Percentiles rank a stretch among this genome's conserved stretches.
phyloP scores from a whole-genome alignment of 2,113 vertebrate species.

The Glaucomys volans region DNA sequence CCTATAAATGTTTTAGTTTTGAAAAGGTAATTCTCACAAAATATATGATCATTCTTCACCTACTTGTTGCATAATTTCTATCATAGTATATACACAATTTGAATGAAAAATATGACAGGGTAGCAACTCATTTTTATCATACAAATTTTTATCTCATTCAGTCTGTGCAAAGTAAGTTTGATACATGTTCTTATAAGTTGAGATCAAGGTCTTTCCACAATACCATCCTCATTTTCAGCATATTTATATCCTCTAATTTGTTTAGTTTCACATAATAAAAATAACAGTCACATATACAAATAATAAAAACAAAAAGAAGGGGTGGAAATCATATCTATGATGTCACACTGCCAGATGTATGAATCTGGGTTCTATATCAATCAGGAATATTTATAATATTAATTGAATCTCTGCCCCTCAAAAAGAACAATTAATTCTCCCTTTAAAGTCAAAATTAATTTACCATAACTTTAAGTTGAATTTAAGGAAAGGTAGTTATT shows the following conservation, averaged over 20 bases:
- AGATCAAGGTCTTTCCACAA: neutral
- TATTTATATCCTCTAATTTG: neutral
- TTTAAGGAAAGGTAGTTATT: neutral
- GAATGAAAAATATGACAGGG: neutral
- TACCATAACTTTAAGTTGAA: neutral
- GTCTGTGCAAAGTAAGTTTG: neutral
- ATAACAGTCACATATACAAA: neutral
- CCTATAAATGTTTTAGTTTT: neutral
- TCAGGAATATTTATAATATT: slow-evolving; percentile 62
- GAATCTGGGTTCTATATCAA: slow-evolving; percentile 25
- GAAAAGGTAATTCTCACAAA: neutral
- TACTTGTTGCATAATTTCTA: neutral
- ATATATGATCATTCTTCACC: neutral
- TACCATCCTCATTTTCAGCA: neutral
- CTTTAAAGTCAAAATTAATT: neutral
- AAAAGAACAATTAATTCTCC: neutral
- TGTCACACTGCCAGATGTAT: slow-evolving; percentile 42
- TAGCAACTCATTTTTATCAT: neutral
- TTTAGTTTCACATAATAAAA: neutral
- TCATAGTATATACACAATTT: neutral
- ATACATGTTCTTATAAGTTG: too few species aligned
- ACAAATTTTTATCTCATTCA: neutral
- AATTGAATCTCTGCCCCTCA: slow-evolving; percentile 53
- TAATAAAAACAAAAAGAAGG: slow-evolving; percentile 41
- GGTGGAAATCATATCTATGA: neutral